Conservation (phyloP, 2,888 invertebrate species). For the Coelogynopora nodosa region DNA sequence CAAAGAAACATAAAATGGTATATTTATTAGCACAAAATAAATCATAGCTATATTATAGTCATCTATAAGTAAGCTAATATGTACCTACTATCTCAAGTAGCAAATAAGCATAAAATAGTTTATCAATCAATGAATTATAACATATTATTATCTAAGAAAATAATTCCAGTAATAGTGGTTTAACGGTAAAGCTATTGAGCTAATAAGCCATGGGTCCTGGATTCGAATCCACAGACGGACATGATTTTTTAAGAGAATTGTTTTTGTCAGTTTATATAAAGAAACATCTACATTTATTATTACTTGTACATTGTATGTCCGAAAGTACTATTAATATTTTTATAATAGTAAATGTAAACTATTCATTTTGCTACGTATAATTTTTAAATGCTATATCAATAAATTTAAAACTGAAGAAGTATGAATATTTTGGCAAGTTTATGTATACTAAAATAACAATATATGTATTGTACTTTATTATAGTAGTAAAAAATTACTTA, state of each 20-base stretch:
- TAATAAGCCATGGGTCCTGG: neutral
- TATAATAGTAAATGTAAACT: neutral
- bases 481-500: conserved; percentile 31
- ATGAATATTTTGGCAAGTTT: neutral
- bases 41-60: neutral
- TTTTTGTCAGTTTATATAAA: neutral
- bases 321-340: neutral
- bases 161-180: neutral
- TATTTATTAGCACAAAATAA: neutral
- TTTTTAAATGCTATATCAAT: neutral
- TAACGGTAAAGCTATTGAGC: neutral
- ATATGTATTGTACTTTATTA: no score
- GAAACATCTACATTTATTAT: neutral
- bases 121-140: no score
- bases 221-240: neutral
- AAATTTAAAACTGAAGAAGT: neutral
- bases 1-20: neutral
- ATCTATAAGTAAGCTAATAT: neutral
- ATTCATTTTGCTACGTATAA: neutral
- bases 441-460: conserved; percentile 8
- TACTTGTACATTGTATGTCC: neutral
- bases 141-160: no score
- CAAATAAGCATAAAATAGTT: no score
- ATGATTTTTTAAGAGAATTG: neutral
- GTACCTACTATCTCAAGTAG: neutral